A percentile compares a stretch with the other conserved stretches of the same genome.
phyloP scores from a whole-genome alignment of 2,113 vertebrate species.

The Chamaetylas fuelleborni region DNA sequence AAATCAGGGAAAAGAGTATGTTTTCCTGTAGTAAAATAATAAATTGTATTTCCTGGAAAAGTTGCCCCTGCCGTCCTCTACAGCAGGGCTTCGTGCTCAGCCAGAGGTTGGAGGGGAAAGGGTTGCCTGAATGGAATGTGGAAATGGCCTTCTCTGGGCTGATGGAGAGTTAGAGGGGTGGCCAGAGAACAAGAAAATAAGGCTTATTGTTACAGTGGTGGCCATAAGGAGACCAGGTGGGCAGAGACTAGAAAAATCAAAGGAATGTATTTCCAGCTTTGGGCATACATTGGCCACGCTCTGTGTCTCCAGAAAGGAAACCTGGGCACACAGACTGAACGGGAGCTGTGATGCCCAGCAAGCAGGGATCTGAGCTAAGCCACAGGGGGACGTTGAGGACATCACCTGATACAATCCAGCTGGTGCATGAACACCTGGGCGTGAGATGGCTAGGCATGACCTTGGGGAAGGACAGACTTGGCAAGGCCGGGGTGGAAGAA shows the following conservation, averaged over 20 bases:
- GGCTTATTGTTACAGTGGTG: neutral
- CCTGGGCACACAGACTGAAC: neutral
- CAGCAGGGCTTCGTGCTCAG: fast-evolving
- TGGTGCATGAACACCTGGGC: neutral
- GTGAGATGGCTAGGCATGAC: neutral
- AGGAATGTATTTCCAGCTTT: neutral
- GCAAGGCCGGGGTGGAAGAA: neutral
- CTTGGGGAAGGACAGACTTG: neutral
- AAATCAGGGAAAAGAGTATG: neutral
- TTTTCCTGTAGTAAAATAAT: neutral
- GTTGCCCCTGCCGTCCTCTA: neutral
- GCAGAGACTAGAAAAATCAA: neutral
- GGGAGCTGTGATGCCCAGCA: neutral
- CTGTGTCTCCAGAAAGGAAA: neutral
- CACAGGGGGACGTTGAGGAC: neutral
- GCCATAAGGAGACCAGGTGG: neutral
- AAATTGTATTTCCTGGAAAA: neutral
- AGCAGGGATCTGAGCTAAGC: neutral
- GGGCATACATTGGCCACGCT: fast-evolving
- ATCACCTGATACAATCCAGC: neutral
- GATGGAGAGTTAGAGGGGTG: neutral
- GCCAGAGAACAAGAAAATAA: neutral
- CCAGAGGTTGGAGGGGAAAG: neutral
- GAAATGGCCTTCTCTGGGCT: neutral
- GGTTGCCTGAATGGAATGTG: neutral